A percentile compares a stretch with the other conserved stretches of the same genome.
These are phyloP conservation scores for Melanchra persicariae DNA, from an alignment of 2,888 invertebrate species.

Conservation along the genomic window DNA sequence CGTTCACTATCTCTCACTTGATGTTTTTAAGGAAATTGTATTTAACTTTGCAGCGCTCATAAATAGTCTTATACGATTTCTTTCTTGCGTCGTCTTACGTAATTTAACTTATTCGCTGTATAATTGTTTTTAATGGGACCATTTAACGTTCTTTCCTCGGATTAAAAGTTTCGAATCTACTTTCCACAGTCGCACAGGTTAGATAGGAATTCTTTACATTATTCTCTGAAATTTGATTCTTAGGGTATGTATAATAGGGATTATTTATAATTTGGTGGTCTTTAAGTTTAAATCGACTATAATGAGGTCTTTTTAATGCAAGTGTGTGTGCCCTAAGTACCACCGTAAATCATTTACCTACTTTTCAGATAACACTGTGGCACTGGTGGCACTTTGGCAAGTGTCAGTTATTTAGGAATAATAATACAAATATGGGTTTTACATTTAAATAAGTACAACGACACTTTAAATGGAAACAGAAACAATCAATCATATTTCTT, in stretches of 20 bases:
- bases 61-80: slow-evolving; percentile 2
- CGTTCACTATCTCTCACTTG: slow-evolving; percentile 59
- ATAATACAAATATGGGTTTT: neutral
- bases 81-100: neutral
- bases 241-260: too few species aligned
- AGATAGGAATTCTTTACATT: neutral
- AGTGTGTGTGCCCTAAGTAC: neutral
- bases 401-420: neutral
- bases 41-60: slow-evolving; percentile 27
- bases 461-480: neutral
- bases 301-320: neutral
- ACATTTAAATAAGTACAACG: neutral
- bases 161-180: neutral
- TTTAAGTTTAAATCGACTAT: neutral
- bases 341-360: neutral
- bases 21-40: slow-evolving; percentile 50
- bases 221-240: neutral
- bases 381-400: too few species aligned
- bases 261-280: neutral
- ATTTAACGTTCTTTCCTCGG: slow-evolving; percentile 1
- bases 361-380: neutral
- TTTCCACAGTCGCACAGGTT: neutral
- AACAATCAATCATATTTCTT: neutral
- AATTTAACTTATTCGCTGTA: neutral
- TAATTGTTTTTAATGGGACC: slow-evolving; percentile 14